Base-by-base conservation (phyloP, 2,888 invertebrate genomes). In the Bugulina stolonifera region DNA sequence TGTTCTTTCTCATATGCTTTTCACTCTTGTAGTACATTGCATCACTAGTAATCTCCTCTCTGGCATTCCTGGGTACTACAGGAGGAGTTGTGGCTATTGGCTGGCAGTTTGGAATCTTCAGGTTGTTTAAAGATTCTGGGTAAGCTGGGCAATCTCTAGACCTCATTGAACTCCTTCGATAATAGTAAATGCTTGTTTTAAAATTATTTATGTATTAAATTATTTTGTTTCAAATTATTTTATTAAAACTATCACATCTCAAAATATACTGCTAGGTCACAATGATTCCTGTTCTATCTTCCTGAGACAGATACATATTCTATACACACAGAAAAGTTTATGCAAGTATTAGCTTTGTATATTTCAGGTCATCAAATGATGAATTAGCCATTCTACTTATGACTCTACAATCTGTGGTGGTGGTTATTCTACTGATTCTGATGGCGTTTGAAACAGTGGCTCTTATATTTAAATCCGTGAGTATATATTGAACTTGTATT, bases 1-100 rank as follows among this genome's bases (percentile, higher is more conserved):
- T n/a, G n/a, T n/a, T n/a, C n/a, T n/a, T n/a, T n/a, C n/a, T n/a
- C n/a, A n/a, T n/a, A n/a, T n/a, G n/a, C n/a, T n/a, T n/a, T n/a
- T n/a, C n/a, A n/a, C n/a, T 57, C 5, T 57, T 57, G 14, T 25
- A 57, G 64, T 64, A 64, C 34, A 64, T 64, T 34, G 64, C 64
- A 32, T n/a, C 32, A 32, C 10, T 32, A 10, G 64, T 64, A 1
- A 34, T 64, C 32, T 10, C 64, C 22, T 64, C 64, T 5, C 32
- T 64, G 18, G 64, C 64, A 14, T 64, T 64, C 27, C 10, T 64
- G 14, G 64, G 64, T 14, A 5, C 29, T 14, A 32, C 32, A 29
- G 64, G 64, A 64, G 29, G 32, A 32, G 10, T 64, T 32, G 64
- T 64, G 27, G 64, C 22, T 34, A 32, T 64, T n/a, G 27, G 29